Evolutionary conservation across 2,888 invertebrate genomes (phyloP), one percentile per base, ranked within the genome.

Genomic region (Isoperla grammatica): DNA sequence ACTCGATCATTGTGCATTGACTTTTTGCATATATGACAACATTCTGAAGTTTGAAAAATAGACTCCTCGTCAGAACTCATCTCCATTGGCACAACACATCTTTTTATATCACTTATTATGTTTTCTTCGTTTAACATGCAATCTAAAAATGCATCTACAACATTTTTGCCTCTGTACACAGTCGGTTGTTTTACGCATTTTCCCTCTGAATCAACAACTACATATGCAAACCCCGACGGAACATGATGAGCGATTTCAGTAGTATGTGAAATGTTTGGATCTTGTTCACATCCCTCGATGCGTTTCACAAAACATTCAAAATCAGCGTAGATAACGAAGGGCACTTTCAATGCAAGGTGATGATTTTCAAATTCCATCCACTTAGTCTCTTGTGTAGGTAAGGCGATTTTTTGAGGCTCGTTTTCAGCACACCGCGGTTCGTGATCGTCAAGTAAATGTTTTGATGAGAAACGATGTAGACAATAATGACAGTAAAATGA

Each of bases 11-110:
- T 58, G 29, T 42, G 17, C 50, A 67, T 63, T 4, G 15, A 29
- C 29, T 29, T 13, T 40, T 61, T 60, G 56, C 69, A 69, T 53
- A 69, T 64, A 61, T 65, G 63, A 63, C 67, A 69, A 12, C 66
- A 61, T 17, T 60, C 60, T 2, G 59, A 46, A 56, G 58, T 67
- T 54, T 59, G 56, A 11, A 67, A 69, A 20, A 64, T 29, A 1
- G 13, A 17, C 43, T 67, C 63, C 63, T 69, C 66, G 56, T 65
- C 65, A 2, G 15, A 2, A 2, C 37, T 59, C 39, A 53, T 8
- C 9, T 15, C 43, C 63, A 68, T 62, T 20, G 66, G 63, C 35
- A 55, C 39, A 15, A 63, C 61, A 12, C 50, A 58, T 29, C 58
- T 57, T 37, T 64, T 62, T 57, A 65, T 62, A 5, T 8, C 11